phyloP scores from a whole-genome alignment of 2,888 invertebrate species.

The Anthrax anthrax region DNA sequence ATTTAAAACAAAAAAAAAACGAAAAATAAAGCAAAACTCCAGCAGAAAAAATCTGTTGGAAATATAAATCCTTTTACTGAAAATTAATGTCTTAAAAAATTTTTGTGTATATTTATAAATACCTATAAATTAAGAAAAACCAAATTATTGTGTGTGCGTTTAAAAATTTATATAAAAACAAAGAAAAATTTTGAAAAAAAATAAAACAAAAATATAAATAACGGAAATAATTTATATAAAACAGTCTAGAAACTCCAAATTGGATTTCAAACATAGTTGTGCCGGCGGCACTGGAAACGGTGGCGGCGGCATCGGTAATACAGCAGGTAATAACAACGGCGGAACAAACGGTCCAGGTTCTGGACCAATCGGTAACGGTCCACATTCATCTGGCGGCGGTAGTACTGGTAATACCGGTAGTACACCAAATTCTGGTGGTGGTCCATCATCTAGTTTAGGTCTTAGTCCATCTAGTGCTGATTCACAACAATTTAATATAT shows the following conservation, averaged over 20 bases:
- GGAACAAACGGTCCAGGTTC: constrained; percentile 13
- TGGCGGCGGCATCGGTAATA: constrained; percentile 33
- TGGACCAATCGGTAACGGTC: constrained; percentile 22
- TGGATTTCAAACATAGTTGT: constrained; percentile 74
- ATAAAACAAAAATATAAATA: too few species aligned
- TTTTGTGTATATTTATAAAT: too few species aligned
- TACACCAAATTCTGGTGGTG: constrained; percentile 7
- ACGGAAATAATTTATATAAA: constrained; percentile 1
- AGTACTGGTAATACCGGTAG: constrained; percentile 5
- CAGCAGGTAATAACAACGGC: constrained; percentile 13
- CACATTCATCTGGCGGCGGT: constrained; percentile 20
- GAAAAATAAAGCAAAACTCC: too few species aligned
- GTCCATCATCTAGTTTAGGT: constrained; percentile 26
- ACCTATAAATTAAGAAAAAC: too few species aligned
- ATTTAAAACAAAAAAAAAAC: too few species aligned
- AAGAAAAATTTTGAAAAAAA: too few species aligned
- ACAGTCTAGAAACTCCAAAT: constrained; percentile 47
- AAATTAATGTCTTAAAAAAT: too few species aligned
- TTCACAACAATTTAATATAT: constrained; percentile 75
- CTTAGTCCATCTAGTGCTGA: constrained; percentile 34
- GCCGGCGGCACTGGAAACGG: constrained; percentile 45
- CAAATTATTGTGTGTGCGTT: too few species aligned
- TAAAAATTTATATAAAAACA: too few species aligned
- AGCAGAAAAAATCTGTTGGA: too few species aligned
- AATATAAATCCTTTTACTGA: too few species aligned